Evolutionary conservation across 2,113 vertebrate genomes (phyloP), one percentile per base, ranked within the genome.

Genomic region (Asarcornis scutulata): DNA sequence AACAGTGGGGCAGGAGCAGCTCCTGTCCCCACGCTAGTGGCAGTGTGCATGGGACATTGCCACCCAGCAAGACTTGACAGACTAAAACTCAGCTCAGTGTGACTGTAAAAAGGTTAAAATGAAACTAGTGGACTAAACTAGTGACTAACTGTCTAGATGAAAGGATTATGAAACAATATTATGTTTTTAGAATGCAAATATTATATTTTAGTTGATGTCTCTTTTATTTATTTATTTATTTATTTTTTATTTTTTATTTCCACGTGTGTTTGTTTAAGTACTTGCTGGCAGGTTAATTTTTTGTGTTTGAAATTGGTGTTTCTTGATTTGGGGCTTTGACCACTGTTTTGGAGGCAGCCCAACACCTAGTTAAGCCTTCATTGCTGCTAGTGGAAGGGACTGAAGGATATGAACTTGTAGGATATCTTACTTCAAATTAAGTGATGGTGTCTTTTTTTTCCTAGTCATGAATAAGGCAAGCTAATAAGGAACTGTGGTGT

Each of bases 1-100:
- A 9, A 11, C 20, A 0, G 1, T 13, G 53, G 46, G 31, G 23
- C 55, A 7, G 4, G 38, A 50, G 25, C 12, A 23, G 9, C 7
- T 93, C 17, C 67, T 77, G 48, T 64, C 38, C 52, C 63, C 15
- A 32, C 16, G 7, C 22, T 62, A 34, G 10, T 66, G 40, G 31
- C 58, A 40, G 7, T 12, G 17, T 22, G 34, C 11, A 17, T 14
- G n/a, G 50, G 29, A n/a, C 20, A 40, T 52, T 1, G 1, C 32
- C 21, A 17, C 1, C 3, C 18, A 31, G 27, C 15, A 34, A 67
- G 23, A 40, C 36, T 58, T 1, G 4, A 26, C 34, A 53, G 22
- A 26, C 32, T 40, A 64, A 80, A 59, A 26, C 10, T 60, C 16
- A 44, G 25, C 32, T 62, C 44, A 52, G 20, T 38, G 34, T 42